Conservation (phyloP, 2,797 vertebrate genomes). For the Labeo calbasu region DNA sequence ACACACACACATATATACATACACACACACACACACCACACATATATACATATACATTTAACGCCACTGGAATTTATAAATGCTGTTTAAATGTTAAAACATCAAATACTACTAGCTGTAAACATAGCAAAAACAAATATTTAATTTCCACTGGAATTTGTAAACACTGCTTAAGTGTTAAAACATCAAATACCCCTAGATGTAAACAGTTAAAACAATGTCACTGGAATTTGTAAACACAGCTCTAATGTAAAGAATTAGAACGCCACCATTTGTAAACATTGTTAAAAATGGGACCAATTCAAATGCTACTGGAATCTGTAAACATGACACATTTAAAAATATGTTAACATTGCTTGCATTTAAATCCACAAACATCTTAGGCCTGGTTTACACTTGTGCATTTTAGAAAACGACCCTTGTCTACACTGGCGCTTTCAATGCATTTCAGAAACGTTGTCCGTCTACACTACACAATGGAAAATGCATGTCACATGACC, state of each 20-base stretch:
- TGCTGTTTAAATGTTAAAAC: not conserved
- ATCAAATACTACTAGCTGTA: not conserved
- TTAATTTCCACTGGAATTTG: not conserved
- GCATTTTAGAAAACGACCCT: too few relatives aligned
- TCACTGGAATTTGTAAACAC: too few relatives aligned
- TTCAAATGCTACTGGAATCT: not conserved
- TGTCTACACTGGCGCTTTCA: too few relatives aligned
- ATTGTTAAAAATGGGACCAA: not conserved
- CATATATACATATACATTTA: not conserved
- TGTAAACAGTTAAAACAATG: not conserved
- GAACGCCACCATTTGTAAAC: not conserved
- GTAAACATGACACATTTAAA: not conserved
- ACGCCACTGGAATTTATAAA: not conserved
- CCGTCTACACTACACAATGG: too few relatives aligned
- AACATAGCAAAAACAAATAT: not conserved
- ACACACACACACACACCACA: too few relatives aligned
- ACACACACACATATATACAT: too few relatives aligned
- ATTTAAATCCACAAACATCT: conserved; percentile 9
- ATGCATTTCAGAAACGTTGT: too few relatives aligned
- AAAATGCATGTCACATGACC: too few relatives aligned
- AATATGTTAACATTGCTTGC: not conserved
- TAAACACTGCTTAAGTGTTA: not conserved
- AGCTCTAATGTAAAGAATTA: not conserved
- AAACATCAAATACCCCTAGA: not conserved
- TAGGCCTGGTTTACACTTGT: too few relatives aligned